phyloP scores from a whole-genome alignment of 2,113 vertebrate genomes.

The Scytalopus superciliaris region DNA sequence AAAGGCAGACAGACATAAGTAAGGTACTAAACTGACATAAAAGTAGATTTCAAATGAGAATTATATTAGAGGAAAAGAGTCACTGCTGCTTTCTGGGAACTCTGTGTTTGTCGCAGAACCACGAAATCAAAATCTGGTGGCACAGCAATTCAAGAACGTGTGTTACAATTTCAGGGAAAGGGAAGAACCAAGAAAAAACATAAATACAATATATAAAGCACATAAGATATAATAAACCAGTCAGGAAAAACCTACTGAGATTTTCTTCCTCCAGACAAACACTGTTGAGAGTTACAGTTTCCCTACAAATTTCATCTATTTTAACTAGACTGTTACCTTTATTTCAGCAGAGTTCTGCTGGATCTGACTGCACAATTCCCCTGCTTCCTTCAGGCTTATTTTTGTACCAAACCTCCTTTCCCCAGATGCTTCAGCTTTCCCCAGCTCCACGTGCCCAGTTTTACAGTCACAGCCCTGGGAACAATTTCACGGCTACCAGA shows the following conservation, averaged over 20 bases:
- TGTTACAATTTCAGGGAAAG: not conserved
- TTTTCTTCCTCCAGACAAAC: not conserved
- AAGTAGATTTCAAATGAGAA: too few relatives aligned
- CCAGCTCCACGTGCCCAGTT: not conserved
- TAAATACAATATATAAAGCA: not conserved
- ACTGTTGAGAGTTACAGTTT: too few relatives aligned
- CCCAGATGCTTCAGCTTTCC: not conserved
- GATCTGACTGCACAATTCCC: rapidly evolving
- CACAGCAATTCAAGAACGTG: rapidly evolving
- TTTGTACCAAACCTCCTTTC: not conserved
- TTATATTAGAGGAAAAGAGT: rapidly evolving
- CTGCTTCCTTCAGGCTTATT: not conserved
- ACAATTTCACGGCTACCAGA: not conserved
- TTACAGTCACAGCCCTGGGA: not conserved
- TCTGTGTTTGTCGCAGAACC: not conserved
- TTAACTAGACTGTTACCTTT: not conserved
- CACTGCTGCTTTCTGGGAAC: rapidly evolving
- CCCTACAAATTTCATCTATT: rapidly evolving
- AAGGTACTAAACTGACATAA: not conserved
- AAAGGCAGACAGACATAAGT: not conserved
- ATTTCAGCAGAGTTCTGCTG: not conserved
- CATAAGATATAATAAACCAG: not conserved
- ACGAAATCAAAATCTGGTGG: not conserved
- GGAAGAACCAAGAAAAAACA: rapidly evolving
- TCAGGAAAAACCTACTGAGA: not conserved